Conservation (phyloP, 1,140 invertebrate species). For the Chironomus striatipennis region DNA sequence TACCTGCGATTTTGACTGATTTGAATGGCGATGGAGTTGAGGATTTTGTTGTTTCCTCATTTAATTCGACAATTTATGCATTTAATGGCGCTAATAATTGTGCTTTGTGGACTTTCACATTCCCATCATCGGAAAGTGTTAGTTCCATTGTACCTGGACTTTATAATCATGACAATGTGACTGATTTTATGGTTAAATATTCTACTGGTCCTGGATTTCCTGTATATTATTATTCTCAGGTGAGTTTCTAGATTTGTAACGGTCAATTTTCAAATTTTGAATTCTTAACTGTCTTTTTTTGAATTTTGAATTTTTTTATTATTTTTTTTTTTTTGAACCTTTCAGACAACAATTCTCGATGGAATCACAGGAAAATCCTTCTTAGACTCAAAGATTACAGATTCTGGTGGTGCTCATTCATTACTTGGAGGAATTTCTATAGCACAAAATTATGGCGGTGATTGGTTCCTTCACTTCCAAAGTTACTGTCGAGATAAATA, state of each 20-base stretch:
- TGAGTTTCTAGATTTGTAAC: constrained; percentile 31
- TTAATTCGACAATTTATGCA: constrained; percentile 63
- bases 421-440: constrained; percentile 37
- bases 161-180: constrained; percentile 71
- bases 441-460: constrained; percentile 38
- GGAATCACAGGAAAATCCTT: constrained; percentile 57
- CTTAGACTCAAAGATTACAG: constrained; percentile 52
- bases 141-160: constrained; percentile 72
- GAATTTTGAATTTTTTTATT: constrained; percentile 24
- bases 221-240: constrained; percentile 65
- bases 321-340: too few relatives aligned
- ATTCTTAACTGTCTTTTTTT: too few relatives aligned
- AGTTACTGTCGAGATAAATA: constrained; percentile 35
- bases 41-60: constrained; percentile 65
- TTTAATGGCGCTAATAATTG: constrained; percentile 59
- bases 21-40: constrained; percentile 61
- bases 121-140: constrained; percentile 51
- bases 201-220: constrained; percentile 65
- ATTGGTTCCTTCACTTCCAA: constrained; percentile 40
- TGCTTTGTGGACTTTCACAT: constrained; percentile 62
- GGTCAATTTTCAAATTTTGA: constrained; percentile 16
- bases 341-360: constrained; percentile 55
- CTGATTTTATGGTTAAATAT: constrained; percentile 75
- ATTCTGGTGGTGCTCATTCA: constrained; percentile 55
- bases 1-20: constrained; percentile 66